Percentiles rank a stretch among this genome's conserved stretches.
Evolutionary conservation across 2,113 vertebrate genomes (phyloP).

Genomic region (Corapipo altera): DNA sequence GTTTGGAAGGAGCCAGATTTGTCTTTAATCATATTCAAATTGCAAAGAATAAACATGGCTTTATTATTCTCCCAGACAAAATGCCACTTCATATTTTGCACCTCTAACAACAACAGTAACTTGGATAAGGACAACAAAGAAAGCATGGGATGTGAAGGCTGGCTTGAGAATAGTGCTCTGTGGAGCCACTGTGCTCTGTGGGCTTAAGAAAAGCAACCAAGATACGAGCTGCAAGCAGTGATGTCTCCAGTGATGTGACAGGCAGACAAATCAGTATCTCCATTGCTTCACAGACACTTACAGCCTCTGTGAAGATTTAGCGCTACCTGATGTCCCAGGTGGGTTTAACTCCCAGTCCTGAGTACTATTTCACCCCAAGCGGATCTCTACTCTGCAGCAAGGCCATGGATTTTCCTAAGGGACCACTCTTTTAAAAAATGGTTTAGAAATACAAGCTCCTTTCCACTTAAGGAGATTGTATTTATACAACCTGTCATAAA

Average conservation of each 20-base stretch:
- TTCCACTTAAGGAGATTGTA: not conserved
- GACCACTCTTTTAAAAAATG: not conserved
- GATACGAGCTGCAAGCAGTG: not conserved
- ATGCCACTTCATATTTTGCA: not conserved
- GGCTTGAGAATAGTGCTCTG: not conserved
- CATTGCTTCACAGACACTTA: not conserved
- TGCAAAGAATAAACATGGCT: not conserved
- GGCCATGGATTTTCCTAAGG: not conserved
- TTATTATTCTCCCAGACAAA: not conserved
- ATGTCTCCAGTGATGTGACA: not conserved
- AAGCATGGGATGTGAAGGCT: not conserved
- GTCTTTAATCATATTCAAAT: not conserved
- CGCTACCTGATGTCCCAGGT: not conserved
- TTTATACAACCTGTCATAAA: not conserved
- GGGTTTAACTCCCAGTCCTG: not conserved
- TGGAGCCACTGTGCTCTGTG: not conserved
- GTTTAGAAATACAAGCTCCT: not conserved
- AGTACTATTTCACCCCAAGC: not conserved
- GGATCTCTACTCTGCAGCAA: not conserved
- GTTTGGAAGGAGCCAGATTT: not conserved
- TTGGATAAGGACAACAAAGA: not conserved
- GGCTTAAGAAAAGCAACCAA: not conserved
- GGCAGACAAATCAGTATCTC: not conserved
- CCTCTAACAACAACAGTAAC: not conserved
- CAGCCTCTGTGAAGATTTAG: not conserved